phyloP scores from a whole-genome alignment of 2,888 invertebrate species.

The Drosophila meridiana region DNA sequence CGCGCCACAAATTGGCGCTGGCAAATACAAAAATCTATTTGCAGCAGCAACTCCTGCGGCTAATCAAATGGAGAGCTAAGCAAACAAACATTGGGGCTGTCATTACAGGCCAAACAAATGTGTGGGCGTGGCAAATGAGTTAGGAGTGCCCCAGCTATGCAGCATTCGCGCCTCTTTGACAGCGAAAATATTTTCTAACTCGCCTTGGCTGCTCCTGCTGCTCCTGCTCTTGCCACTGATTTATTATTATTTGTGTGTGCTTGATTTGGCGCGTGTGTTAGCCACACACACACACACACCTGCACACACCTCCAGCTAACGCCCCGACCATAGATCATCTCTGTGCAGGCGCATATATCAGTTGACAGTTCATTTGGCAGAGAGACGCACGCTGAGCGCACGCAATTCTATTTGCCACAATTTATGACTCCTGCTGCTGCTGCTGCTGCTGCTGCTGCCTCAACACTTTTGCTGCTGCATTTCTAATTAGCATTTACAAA shows the following conservation, averaged over 20 bases:
- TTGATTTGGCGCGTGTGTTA: slow-evolving; percentile 59
- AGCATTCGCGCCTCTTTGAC: slow-evolving; percentile 63
- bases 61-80: slow-evolving; percentile 29
- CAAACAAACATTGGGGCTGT: slow-evolving; percentile 40
- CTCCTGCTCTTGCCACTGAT: slow-evolving; percentile 44
- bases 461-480: slow-evolving; percentile 49
- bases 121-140: slow-evolving; percentile 67
- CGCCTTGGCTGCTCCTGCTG: slow-evolving; percentile 8
- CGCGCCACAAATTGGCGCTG: slow-evolving; percentile 56
- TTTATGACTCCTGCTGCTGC: slow-evolving; percentile 39
- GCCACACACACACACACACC: slow-evolving; percentile 60
- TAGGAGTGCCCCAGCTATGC: slow-evolving; percentile 23
- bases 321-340: slow-evolving; percentile 69
- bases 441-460: not conserved
- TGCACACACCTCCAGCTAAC: slow-evolving; percentile 51
- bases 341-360: slow-evolving; percentile 50
- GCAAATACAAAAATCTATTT: slow-evolving; percentile 39
- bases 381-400: slow-evolving; percentile 12
- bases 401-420: slow-evolving; percentile 39
- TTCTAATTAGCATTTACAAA: slow-evolving; percentile 78
- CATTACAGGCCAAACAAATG: slow-evolving; percentile 51
- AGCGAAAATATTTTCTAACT: slow-evolving; percentile 71
- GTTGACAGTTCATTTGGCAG: slow-evolving; percentile 76
- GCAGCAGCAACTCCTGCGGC: slow-evolving; percentile 7
- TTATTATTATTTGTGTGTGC: slow-evolving; percentile 62